These are phyloP conservation scores for Latrodectus geometricus DNA, from an alignment of 1,140 invertebrate genomes.

Conservation along the genomic window DNA sequence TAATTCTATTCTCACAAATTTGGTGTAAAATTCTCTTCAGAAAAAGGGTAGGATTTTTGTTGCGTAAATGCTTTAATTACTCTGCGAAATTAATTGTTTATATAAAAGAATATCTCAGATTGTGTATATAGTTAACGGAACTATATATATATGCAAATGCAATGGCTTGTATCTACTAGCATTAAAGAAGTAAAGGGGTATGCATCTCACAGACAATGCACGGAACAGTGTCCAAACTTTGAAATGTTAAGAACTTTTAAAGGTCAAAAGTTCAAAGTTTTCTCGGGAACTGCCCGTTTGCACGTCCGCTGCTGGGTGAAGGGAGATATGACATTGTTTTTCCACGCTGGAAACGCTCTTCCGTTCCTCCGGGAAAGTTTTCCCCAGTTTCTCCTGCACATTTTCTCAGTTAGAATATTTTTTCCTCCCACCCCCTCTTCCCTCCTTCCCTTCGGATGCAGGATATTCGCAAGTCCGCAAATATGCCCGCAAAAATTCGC, in stretches of 20 bases:
- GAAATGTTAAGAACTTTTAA: conserved; percentile 12
- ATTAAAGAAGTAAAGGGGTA: background rate
- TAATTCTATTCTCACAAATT: too few species aligned
- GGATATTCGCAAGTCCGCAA: conserved; percentile 9
- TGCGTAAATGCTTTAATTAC: too few species aligned
- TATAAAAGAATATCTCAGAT: too few species aligned
- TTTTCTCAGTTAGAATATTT: background rate
- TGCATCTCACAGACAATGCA: background rate
- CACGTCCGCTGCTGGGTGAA: conserved; percentile 4
- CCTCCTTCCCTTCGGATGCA: background rate
- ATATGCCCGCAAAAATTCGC: conserved; percentile 45
- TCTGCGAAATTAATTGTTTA: too few species aligned
- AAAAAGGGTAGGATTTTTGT: too few species aligned
- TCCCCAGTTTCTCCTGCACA: background rate
- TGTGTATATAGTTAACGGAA: too few species aligned
- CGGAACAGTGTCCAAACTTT: background rate
- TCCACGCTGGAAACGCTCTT: conserved; percentile 1
- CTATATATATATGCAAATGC: background rate
- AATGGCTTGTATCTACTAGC: background rate
- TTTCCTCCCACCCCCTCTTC: background rate
- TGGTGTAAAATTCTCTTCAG: too few species aligned
- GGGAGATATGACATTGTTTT: conserved; percentile 18
- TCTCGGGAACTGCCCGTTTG: background rate
- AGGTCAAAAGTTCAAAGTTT: conserved; percentile 56
- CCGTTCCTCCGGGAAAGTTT: background rate